phyloP scores from a whole-genome alignment of 2,113 vertebrate genomes.

The Tyto alba region DNA sequence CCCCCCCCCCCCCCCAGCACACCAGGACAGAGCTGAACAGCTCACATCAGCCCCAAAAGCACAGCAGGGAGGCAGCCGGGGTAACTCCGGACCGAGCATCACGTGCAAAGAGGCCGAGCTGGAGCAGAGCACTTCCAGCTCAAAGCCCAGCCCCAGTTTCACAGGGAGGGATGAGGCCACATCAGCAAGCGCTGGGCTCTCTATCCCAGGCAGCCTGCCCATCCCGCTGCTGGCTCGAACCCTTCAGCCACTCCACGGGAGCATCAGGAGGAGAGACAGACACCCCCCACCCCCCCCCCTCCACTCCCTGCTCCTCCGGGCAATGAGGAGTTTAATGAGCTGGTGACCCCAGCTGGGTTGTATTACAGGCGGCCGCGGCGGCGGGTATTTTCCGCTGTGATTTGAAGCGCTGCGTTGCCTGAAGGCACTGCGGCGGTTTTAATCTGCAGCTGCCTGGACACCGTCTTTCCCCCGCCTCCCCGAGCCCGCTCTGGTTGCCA shows the following conservation, averaged over 20 bases:
- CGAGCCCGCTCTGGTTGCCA: rapidly evolving
- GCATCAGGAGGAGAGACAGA: not conserved
- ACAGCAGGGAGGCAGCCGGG: rapidly evolving
- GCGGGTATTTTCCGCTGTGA: not conserved
- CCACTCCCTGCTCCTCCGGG: not conserved
- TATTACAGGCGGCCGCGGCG: not conserved
- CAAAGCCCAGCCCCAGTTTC: not conserved
- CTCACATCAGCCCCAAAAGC: not conserved
- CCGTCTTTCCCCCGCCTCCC: not conserved
- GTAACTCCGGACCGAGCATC: not conserved
- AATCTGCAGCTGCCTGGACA: not conserved
- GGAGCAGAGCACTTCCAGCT: not conserved
- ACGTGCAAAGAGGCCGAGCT: rapidly evolving
- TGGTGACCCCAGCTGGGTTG: not conserved
- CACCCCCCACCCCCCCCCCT: not conserved
- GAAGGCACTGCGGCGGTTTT: not conserved
- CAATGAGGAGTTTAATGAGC: not conserved
- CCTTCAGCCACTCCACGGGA: rapidly evolving
- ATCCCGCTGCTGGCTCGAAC: rapidly evolving
- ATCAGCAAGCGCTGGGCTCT: rapidly evolving
- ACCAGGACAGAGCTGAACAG: not conserved
- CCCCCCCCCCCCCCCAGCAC: not conserved
- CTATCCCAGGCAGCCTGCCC: not conserved
- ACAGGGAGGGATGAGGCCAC: not conserved
- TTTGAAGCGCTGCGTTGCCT: not conserved